Evolutionary conservation across 2,888 invertebrate genomes (phyloP).

Genomic region (Zaprionus bogoriensis): DNA sequence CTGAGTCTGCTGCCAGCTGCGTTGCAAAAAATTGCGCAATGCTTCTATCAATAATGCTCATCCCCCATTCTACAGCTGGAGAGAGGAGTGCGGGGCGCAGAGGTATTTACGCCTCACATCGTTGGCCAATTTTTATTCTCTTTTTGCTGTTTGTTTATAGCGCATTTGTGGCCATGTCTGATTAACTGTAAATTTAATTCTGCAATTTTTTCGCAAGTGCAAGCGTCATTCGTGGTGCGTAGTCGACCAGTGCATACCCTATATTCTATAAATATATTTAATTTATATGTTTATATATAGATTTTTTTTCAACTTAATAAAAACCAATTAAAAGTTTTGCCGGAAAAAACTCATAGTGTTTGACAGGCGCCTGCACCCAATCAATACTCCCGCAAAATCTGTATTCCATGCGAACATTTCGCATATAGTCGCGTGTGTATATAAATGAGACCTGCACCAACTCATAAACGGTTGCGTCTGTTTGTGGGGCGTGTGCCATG

Average conservation of each 20-base stretch:
- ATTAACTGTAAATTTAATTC: conserved; percentile 78
- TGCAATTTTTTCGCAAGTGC: conserved; percentile 19
- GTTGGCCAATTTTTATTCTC: conserved; percentile 52
- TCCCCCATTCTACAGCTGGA: neutral
- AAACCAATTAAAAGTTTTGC: no score
- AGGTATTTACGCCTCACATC: conserved; percentile 29
- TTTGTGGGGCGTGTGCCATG: neutral
- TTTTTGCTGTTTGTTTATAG: conserved; percentile 67
- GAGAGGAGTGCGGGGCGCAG: neutral
- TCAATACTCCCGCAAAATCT: neutral
- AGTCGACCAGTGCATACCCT: conserved; percentile 11
- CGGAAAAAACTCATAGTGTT: no score
- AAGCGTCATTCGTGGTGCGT: neutral
- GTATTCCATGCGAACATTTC: neutral
- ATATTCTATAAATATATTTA: no score
- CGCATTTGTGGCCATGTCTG: conserved; percentile 77
- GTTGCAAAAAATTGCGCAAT: conserved; percentile 45
- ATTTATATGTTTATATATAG: no score
- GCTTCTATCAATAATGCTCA: conserved; percentile 30
- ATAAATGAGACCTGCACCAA: conserved; percentile 12
- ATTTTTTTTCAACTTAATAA: no score
- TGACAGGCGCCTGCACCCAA: no score
- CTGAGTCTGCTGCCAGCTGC: conserved; percentile 47
- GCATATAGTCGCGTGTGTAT: neutral
- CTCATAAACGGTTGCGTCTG: conserved; percentile 17